Evolutionary conservation across 2,797 vertebrate genomes (phyloP), one percentile per base, ranked within the genome.

Genomic region (Pangasius sanitwongsei): DNA sequence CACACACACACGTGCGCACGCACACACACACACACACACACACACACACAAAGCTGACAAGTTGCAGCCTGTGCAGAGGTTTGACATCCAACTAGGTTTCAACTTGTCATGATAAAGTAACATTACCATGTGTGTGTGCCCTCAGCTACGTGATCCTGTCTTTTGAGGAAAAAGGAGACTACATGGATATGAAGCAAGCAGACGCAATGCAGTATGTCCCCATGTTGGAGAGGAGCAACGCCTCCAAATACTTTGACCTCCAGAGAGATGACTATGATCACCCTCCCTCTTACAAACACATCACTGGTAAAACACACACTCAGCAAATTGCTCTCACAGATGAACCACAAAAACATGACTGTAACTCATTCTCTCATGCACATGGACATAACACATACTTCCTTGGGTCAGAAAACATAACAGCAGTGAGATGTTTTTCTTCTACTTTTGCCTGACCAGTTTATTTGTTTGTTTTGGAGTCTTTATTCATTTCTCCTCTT

Each of bases 181-280:
- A 99, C 93, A 99, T 99, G 99, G 99, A 99, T 91, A 99, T 99
- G 99, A 99, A 99, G 94, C 98, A 99, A 93, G 97, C 95, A 0
- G 98, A 99, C 72, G 96, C 95, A 78, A 99, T 98, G 61, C 99
- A 99, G 90, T 99, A 99, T 0, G 98, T 99, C 31, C 98, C 99
- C 65, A 99, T 99, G 99, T 94, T 98, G 92, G 99, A 99, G 94
- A 98, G 98, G 93, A 98, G 96, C 90, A 97, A 97, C 20, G 90
- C 96, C 31, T 98, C 97, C 8, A 99, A 99, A 85, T 99, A 99
- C 92, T 97, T 97, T 0, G 97, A 98, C 93, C 96, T 99, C 92
- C 98, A 98, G 92, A 95, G 96, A 80, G 97, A 97, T 0, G 94
- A 97, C 90, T 99, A 99, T 2, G 98, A 99, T 91, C 97, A 97